Base-by-base conservation (phyloP, 2,888 invertebrate genomes). In the Reticulitermes lucifugus region DNA sequence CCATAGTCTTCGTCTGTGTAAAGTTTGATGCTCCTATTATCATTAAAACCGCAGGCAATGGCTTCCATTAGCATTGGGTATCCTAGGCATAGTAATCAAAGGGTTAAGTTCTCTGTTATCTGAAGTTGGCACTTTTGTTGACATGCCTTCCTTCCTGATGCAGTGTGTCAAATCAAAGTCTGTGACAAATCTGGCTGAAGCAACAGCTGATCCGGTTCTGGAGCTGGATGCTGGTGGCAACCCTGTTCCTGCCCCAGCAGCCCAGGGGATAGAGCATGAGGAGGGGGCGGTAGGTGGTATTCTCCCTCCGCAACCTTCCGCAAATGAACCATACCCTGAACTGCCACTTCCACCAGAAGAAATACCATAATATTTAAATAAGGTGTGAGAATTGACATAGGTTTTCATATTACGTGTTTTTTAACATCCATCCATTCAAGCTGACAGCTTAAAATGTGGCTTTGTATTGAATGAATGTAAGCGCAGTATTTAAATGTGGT, bases 141-240 rank as follows among this genome's bases (percentile, higher is more conserved):
- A 55, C 14, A 18, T 55, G 55, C 55, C 18, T 55, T 4, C 18
- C 14, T 55, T 43, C 65, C 51, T 83, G 73, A 88, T 89, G 87
- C 98, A 99, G 92, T 99, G 99, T 90, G 98, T 99, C 84, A 99
- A 98, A 91, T 98, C 98, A 5, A 99, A 99, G 90, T 98, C 98
- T 0, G 98, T 99, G 51, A 99, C 98, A 18, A 99, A 99, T 91
- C 92, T 99, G 87, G 98, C 98, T 0, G 98, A 98, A 89, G 98
- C 98, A 0, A 97, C 98, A 0, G 98, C 98, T 0, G 98, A 98
- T 91, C 97, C 97, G 0, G 96, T 94, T 0, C 92, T 95, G 35
- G 93, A 93, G 88, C 92, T 94, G 87, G 94, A 94, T 88, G 91
- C 94, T n/a, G 93, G 94, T 82, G 93, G 93, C 18, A 94, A 92